phyloP scores from a whole-genome alignment of 2,888 invertebrate species.

The Eristalis pertinax region DNA sequence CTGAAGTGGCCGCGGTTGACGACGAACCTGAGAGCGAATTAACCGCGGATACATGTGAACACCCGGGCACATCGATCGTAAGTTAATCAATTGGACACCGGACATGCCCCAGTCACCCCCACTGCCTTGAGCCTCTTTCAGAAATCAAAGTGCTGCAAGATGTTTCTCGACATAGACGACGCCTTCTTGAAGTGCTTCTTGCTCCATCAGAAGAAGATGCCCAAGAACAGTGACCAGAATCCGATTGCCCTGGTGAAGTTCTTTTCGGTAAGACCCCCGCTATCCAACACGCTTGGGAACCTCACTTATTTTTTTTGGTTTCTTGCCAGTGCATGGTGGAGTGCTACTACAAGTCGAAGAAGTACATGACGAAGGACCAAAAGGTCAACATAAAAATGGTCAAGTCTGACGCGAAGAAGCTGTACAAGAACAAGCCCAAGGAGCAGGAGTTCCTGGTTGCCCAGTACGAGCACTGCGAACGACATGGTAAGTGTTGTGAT shows the following conservation, averaged over 20 bases:
- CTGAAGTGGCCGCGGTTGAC: background rate
- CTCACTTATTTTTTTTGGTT: background rate
- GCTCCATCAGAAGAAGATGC: conserved; percentile 74
- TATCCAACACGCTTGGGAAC: background rate
- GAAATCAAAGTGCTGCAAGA: conserved; percentile 27
- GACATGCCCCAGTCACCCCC: too few relatives aligned
- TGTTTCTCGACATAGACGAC: conserved; percentile 68
- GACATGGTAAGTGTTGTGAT: conserved; percentile 61
- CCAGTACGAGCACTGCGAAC: conserved; percentile 74
- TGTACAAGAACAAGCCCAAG: conserved; percentile 73
- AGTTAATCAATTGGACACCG: background rate
- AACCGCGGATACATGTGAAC: background rate
- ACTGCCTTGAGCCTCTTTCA: background rate
- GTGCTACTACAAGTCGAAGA: conserved; percentile 75
- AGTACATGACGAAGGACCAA: conserved; percentile 76
- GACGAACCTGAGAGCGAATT: background rate
- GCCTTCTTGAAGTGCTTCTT: conserved; percentile 74
- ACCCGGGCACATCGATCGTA: background rate
- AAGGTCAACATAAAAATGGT: conserved; percentile 76
- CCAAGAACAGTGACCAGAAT: conserved; percentile 67
- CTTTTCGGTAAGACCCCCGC: conserved; percentile 73
- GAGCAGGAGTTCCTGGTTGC: conserved; percentile 74
- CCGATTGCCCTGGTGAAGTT: conserved; percentile 64
- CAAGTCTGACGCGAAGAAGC: conserved; percentile 74
- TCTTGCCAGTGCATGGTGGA: conserved; percentile 75